phyloP scores from a whole-genome alignment of 2,113 vertebrate genomes.

The Calidris pygmaea region DNA sequence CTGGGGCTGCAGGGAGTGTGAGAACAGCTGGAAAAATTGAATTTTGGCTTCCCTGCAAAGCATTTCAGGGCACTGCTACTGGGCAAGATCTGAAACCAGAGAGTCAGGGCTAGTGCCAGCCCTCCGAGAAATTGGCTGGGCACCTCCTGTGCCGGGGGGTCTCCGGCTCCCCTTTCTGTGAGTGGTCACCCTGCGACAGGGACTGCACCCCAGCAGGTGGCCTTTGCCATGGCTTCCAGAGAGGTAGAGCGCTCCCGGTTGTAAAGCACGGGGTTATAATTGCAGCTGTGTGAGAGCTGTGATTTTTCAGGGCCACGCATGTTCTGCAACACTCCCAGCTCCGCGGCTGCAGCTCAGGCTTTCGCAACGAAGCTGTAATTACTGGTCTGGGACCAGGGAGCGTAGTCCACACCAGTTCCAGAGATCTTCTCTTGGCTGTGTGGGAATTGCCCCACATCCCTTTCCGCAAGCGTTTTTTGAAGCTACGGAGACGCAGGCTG shows the following conservation, averaged over 20 bases:
- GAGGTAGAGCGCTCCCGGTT: background rate
- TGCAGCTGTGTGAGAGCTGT: background rate
- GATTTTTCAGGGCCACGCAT: background rate
- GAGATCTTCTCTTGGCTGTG: background rate
- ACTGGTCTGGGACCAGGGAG: background rate
- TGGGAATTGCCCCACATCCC: background rate
- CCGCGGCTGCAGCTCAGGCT: background rate
- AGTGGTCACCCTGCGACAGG: background rate
- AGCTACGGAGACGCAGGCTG: background rate
- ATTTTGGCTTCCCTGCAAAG: background rate
- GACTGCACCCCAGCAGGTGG: background rate
- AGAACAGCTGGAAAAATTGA: background rate
- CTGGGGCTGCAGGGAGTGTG: background rate
- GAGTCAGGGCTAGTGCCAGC: background rate
- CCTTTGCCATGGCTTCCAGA: background rate
- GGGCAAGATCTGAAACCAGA: background rate
- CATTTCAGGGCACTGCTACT: background rate
- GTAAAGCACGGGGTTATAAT: background rate
- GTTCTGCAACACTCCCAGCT: background rate
- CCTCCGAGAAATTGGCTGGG: background rate
- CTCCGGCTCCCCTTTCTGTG: background rate
- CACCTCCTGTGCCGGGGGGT: background rate
- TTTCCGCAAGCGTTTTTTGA: background rate
- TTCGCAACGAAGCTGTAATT: background rate
- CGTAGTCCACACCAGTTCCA: background rate